A percentile compares a stretch with the other conserved stretches of the same genome.
phyloP scores from a whole-genome alignment of 2,888 invertebrate genomes.

The Bursaphelenchus okinawaensis region DNA sequence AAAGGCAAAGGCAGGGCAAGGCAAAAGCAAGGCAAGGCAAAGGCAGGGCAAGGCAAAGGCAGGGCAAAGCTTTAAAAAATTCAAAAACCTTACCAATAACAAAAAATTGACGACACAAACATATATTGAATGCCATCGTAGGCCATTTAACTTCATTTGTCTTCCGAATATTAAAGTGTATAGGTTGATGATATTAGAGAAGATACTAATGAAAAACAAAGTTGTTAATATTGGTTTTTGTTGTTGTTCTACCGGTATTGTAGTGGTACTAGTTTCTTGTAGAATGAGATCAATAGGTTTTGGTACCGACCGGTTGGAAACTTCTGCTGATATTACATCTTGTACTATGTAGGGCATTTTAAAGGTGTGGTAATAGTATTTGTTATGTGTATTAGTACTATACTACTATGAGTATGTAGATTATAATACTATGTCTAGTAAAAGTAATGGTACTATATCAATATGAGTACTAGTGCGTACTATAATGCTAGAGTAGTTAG shows the following conservation, averaged over 20 bases:
- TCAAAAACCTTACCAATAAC: background rate
- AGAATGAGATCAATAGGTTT: no score
- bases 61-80: background rate
- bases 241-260: background rate
- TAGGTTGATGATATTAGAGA: background rate
- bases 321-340: background rate
- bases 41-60: background rate
- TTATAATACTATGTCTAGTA: no score
- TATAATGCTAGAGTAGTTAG: no score
- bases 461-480: no score
- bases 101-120: background rate
- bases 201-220: background rate
- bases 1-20: no score
- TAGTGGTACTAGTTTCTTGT: no score
- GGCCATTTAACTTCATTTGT: background rate
- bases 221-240: background rate
- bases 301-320: no score
- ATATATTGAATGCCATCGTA: background rate
- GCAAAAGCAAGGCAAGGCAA: no score
- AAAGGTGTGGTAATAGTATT: no score
- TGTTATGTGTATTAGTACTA: no score
- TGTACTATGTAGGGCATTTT: background rate
- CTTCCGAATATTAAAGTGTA: background rate
- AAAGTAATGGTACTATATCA: no score
- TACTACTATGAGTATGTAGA: no score